Percentiles rank a stretch among this genome's conserved stretches.
Evolutionary conservation across 2,113 vertebrate species (phyloP).

Genomic region (Labeo rohita): DNA sequence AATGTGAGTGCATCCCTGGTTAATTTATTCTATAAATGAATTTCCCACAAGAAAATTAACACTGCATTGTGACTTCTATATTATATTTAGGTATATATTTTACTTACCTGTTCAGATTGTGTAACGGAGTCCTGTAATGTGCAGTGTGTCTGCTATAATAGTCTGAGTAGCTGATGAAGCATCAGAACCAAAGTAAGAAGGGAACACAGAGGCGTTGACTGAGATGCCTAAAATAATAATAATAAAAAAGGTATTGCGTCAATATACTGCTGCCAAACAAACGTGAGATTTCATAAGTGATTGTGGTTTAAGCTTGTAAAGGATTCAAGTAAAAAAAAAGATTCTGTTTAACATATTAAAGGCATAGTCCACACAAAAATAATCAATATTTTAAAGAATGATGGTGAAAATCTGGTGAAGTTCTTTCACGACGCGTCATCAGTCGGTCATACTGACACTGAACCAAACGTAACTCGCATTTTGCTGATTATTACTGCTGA

Average conservation of each 20-base stretch:
- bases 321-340: neutral
- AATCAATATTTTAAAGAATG: neutral
- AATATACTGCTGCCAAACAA: neutral
- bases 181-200: slow-evolving; percentile 43
- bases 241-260: slow-evolving; percentile 16
- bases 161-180: slow-evolving; percentile 41
- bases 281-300: neutral
- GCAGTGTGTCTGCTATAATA: slow-evolving; percentile 41
- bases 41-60: neutral
- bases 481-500: too few species aligned
- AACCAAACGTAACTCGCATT: too few species aligned
- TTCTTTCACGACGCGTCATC: too few species aligned
- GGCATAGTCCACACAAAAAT: neutral
- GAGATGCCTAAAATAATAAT: slow-evolving; percentile 44
- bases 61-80: neutral
- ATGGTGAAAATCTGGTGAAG: neutral
- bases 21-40: neutral
- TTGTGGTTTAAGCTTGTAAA: neutral
- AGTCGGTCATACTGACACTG: too few species aligned
- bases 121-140: slow-evolving; percentile 10
- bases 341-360: neutral
- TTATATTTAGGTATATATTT: neutral
- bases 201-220: slow-evolving; percentile 13
- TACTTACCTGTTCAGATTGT: slow-evolving; percentile 46
- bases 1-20: neutral